Base-by-base conservation (phyloP, 2,797 vertebrate genomes). In the Anas bahamensis region DNA sequence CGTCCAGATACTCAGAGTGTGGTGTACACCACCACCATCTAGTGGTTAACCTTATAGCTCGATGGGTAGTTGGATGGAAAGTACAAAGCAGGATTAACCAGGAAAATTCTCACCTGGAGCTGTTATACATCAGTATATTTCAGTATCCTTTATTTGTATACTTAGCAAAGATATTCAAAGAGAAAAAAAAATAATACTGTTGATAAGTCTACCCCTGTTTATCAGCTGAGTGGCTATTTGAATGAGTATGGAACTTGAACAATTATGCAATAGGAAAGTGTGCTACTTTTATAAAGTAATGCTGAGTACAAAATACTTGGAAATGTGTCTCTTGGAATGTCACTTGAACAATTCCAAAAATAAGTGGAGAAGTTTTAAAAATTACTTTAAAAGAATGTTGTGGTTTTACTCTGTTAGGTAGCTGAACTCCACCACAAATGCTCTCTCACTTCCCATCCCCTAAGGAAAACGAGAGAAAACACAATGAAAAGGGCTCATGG, bases 21-120 rank as follows among this genome's bases (percentile, higher is more conserved):
- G 79, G 41, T 74, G 55, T 73, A 44, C 94, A 86, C 33, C 88
- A 93, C 69, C 72, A 81, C 95, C 94, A 96, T 48, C 95, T 94
- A 91, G 92, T 91, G 82, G 83, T 50, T 72, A 17, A 17, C 46
- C 24, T 12, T 57, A 50, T 11, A 60, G 41, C 29, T 23, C 60
- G 71, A 39, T 68, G 56, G 69, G 6, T 21, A 18, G 24, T 11
- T 42, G 18, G 46, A 48, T 41, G 56, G 44, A 63, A 83, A 37
- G 17, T 1, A 6, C 31, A 26, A 0, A 2, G 6, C 42, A 48
- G 50, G 76, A 61, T 72, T 72, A 37, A 16, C n/a, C n/a, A 53
- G 59, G 70, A 91, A 75, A 80, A 42, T 16, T 57, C 55, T 76
- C 41, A 69, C 44, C 26, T 17, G 16, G 4, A 24, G 22, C 19